Base-by-base conservation (phyloP, 2,888 invertebrate species). In the Agonopterix heracliana region DNA sequence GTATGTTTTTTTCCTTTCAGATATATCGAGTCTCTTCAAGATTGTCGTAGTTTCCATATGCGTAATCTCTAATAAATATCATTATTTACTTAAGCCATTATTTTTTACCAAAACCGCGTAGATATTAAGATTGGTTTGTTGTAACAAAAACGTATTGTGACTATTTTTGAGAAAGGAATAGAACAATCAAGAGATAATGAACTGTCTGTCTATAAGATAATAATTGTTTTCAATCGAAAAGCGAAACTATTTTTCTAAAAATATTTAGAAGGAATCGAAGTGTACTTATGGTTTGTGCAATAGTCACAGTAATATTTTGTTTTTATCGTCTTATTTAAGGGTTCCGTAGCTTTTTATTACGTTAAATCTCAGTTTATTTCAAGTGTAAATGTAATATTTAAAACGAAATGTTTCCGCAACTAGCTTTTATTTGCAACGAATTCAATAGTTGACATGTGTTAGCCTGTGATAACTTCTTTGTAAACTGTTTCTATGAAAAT, bases 381-480 rank as follows among this genome's bases (percentile, higher is more conserved):
- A n/a, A 38, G 38, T 11, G 10, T 26, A 26, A 26, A 26, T 26
- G 26, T 26, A 26, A 26, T 26, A 26, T 43, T 10, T 14, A 14
- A 42, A n/a, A 13, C n/a, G 2, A 10, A 9, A 14, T 43, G 14
- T 43, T 13, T 43, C 17, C 13, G 9, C 14, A 14, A 43, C 9
- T 43, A 14, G 48, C 35, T 46, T 45, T 51, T 51, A 26, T 55
- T 54, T 53, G 44, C 67, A 64, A 63, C 56, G 55, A 63, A 61
- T 56, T 63, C 58, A 57, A 64, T 63, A 63, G 60, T 73, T 66
- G 61, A 64, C 71, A 73, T 72, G 68, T 68, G 68, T 71, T 75
- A 77, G 77, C 79, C 84, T 86, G 85, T 86, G 84, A 85, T 84
- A 81, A 78, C 70, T 76, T 72, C 75, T 83, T 80, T 81, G 71